Conservation (phyloP, 2,113 vertebrate species). For the Mesembrinibis cayennensis region DNA sequence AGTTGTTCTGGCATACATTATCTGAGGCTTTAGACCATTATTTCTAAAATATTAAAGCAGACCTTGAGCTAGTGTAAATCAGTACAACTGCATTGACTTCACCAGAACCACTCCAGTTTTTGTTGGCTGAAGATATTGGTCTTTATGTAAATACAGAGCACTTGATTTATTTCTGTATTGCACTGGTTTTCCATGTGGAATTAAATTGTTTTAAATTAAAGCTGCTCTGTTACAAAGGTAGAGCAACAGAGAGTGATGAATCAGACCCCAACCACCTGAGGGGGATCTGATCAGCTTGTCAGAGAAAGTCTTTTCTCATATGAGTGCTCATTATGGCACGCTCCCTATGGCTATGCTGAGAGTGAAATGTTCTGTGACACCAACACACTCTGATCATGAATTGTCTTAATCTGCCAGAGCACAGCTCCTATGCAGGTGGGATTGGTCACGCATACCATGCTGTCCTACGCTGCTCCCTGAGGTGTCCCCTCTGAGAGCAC, state of each 20-base stretch:
- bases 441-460: neutral
- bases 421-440: neutral
- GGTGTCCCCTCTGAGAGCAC: neutral
- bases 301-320: neutral
- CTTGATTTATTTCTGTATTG: slow-evolving; percentile 13
- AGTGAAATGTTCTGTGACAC: neutral
- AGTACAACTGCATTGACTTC: neutral
- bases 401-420: neutral
- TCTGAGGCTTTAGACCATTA: neutral
- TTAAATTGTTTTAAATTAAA: slow-evolving; percentile 22
- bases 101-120: neutral
- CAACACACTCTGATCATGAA: neutral
- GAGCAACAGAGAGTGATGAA: neutral
- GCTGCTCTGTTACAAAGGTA: neutral
- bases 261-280: neutral
- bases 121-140: neutral
- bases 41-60: neutral
- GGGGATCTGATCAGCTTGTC: neutral
- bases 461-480: accelerated
- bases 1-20: neutral
- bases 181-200: neutral
- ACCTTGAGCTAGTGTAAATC: neutral
- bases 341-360: neutral
- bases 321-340: neutral
- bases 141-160: neutral